phyloP scores from a whole-genome alignment of 2,797 vertebrate species.

The Ara ararauna region DNA sequence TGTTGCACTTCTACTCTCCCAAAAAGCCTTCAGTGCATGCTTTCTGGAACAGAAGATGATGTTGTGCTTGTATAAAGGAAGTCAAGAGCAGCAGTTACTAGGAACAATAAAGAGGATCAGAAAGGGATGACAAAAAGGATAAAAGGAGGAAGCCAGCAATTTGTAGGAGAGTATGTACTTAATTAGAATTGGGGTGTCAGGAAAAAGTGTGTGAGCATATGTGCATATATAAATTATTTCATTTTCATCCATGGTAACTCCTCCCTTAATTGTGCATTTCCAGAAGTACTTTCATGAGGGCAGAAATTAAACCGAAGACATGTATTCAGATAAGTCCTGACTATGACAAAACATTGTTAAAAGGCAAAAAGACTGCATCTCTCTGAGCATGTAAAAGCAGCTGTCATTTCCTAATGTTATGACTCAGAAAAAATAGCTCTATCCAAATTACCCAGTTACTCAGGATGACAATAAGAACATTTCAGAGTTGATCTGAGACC shows the following conservation, averaged over 20 bases:
- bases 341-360: background rate
- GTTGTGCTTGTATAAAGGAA: background rate
- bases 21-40: background rate
- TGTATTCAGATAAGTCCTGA: background rate
- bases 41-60: background rate
- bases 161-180: background rate
- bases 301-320: background rate
- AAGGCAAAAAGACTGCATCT: background rate
- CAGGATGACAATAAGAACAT: background rate
- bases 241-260: background rate
- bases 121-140: background rate
- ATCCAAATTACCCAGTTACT: background rate
- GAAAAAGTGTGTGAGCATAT: fast-evolving
- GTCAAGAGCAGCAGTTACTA: background rate
- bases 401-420: background rate
- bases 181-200: background rate
- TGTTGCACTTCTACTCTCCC: background rate
- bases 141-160: background rate
- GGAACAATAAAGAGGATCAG: background rate
- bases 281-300: background rate
- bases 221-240: background rate
- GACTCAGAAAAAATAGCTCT: background rate
- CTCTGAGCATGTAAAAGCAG: background rate
- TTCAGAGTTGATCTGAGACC: slow-evolving; percentile 13
- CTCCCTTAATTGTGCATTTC: background rate